These are phyloP conservation scores for Elymnias hypermnestra DNA, from an alignment of 1,140 invertebrate genomes.

Conservation along the genomic window DNA sequence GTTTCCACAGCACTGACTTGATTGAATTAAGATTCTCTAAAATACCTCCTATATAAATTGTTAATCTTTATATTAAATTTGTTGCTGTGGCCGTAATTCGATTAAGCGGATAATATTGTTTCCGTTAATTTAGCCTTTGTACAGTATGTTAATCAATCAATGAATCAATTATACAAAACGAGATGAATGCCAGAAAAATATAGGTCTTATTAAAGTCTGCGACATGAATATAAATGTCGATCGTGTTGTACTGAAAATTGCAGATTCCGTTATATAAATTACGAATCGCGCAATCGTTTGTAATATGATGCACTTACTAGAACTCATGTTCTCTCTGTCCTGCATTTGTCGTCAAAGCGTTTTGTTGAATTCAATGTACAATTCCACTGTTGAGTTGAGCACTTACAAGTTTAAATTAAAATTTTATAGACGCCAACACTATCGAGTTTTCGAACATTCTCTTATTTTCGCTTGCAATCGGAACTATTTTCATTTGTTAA, in stretches of 20 bases:
- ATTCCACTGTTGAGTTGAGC: neutral
- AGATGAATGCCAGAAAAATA: too few relatives aligned
- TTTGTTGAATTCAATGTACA: slow-evolving; percentile 30
- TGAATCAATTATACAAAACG: too few relatives aligned
- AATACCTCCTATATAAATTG: too few relatives aligned
- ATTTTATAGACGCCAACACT: neutral
- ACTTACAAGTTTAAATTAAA: neutral
- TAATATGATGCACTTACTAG: slow-evolving; percentile 56
- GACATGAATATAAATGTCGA: too few relatives aligned
- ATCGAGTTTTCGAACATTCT: neutral
- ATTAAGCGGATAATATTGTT: too few relatives aligned
- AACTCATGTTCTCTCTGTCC: slow-evolving; percentile 42
- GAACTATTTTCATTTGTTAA: slow-evolving; percentile 1
- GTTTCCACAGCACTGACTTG: too few relatives aligned
- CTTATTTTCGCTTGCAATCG: neutral
- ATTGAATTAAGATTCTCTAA: too few relatives aligned
- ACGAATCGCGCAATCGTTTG: slow-evolving; percentile 43
- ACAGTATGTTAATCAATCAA: too few relatives aligned
- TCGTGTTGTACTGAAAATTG: slow-evolving; percentile 31
- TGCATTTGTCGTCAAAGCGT: slow-evolving; percentile 38
- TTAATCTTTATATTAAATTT: too few relatives aligned
- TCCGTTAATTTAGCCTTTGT: too few relatives aligned
- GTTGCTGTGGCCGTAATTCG: too few relatives aligned
- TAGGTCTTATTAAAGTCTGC: too few relatives aligned
- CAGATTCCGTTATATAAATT: slow-evolving; percentile 31